A percentile compares a stretch with the other conserved stretches of the same genome.
Conservation (phyloP, 2,113 vertebrate genomes). For the Colistium nudipinnis region DNA sequence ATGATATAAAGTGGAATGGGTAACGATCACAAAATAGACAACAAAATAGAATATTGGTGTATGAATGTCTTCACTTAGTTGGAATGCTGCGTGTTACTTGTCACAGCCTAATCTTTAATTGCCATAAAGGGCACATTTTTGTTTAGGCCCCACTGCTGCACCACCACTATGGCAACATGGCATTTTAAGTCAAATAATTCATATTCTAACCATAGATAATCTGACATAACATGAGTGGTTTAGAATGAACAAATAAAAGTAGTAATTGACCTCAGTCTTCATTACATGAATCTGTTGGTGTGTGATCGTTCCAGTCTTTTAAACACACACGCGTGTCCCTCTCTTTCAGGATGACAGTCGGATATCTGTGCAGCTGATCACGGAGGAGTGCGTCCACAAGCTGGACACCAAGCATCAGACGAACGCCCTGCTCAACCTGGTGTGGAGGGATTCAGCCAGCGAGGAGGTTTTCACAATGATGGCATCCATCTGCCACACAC, state of each 20-base stretch:
- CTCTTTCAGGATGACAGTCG: conserved; percentile 84
- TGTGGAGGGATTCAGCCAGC: conserved; percentile 95
- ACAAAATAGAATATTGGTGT: too few relatives aligned
- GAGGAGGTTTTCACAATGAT: conserved; percentile 91
- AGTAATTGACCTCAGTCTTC: background rate
- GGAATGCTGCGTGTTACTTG: too few relatives aligned
- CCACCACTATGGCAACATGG: background rate
- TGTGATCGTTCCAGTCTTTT: background rate
- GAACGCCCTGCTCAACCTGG: conserved; percentile 91
- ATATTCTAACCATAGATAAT: background rate
- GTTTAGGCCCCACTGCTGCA: too few relatives aligned
- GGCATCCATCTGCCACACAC: conserved; percentile 95
- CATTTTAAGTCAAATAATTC: background rate
- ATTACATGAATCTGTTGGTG: too few relatives aligned
- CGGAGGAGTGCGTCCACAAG: conserved; percentile 94
- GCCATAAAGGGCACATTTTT: too few relatives aligned
- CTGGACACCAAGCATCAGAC: conserved; percentile 97
- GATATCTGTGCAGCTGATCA: conserved; percentile 90
- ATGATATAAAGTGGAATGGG: background rate
- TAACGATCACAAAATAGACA: background rate
- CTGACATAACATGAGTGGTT: background rate
- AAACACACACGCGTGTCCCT: background rate
- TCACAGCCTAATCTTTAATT: too few relatives aligned
- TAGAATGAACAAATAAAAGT: background rate
- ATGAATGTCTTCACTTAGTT: too few relatives aligned